Evolutionary conservation across 2,797 vertebrate species (phyloP), one percentile per base, ranked within the genome.

Genomic region (Gymnodraco acuticeps): DNA sequence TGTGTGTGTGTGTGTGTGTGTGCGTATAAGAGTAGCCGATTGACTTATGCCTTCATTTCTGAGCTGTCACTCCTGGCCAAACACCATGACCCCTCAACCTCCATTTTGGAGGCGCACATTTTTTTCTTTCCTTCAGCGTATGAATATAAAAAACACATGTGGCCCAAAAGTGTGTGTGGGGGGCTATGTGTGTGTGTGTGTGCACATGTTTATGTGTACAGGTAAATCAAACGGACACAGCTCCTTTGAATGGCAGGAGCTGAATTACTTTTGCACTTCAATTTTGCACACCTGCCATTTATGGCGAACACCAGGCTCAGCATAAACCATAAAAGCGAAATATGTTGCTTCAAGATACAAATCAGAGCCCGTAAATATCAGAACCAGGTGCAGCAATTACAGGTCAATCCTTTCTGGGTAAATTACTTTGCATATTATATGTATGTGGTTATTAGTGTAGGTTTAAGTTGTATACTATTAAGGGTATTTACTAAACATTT

Each of bases 21-120:
- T 65, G 58, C 61, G 6, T 62, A 52, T 56, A 85, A 81, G 87
- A 89, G 82, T 90, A 92, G 88, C 87, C 86, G 77, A 92, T 90
- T 95, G 89, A 95, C 92, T 95, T 95, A 93, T 92, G 88, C 91
- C 92, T 94, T 95, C 89, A 95, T 94, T 95, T 94, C 92, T 92
- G 87, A 93, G 88, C 93, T 94, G 94, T 94, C 94, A 94, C 89
- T 95, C 92, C 88, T 90, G 92, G 88, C 89, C 92, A 89, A 92
- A 91, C 92, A 93, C 89, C 85, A 83, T 95, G 93, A 95, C 94
- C 95, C 89, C 83, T 84, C 89, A 90, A 93, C 89, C 88, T 84
- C 88, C 78, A 90, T 87, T 92, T 87, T 89, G 87, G 85, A 91
- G 90, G 78, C 31, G 47, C 78, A 70, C 87, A 53, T 85, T 87